Percentiles rank a stretch among this genome's conserved stretches.
phyloP scores from a whole-genome alignment of 2,888 invertebrate genomes.

The Pyralis farinalis region DNA sequence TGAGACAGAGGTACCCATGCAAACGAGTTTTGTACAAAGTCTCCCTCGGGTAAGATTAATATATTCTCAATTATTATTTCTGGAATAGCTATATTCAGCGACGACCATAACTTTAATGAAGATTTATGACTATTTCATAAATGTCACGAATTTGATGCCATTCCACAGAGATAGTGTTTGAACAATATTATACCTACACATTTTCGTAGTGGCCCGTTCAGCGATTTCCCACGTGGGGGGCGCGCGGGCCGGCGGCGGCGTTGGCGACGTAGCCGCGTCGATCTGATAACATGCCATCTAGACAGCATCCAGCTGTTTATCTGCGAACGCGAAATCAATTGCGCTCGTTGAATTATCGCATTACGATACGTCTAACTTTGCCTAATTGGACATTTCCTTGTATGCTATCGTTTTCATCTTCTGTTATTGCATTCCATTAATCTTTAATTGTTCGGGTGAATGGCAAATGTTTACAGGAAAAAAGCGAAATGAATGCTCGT shows the following conservation, averaged over 20 bases:
- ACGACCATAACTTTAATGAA: too few species aligned
- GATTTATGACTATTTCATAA: too few species aligned
- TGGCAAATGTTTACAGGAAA: neutral
- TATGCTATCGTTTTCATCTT: conserved; percentile 32
- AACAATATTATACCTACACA: neutral
- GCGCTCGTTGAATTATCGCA: conserved; percentile 71
- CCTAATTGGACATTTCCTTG: conserved; percentile 71
- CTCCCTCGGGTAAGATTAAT: too few species aligned
- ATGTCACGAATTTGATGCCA: too few species aligned
- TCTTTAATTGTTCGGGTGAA: neutral
- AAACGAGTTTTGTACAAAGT: too few species aligned
- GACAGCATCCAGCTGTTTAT: conserved; percentile 72
- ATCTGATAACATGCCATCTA: conserved; percentile 66
- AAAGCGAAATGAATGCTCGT: neutral
- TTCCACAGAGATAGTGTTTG: too few species aligned
- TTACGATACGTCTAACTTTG: conserved; percentile 54
- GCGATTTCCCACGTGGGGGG: conserved; percentile 59
- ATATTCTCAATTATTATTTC: too few species aligned
- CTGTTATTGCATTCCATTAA: conserved; percentile 21
- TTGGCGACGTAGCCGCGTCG: conserved; percentile 59
- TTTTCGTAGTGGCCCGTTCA: conserved; percentile 8
- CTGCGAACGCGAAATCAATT: conserved; percentile 69
- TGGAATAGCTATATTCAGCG: too few species aligned
- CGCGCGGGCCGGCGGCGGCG: conserved; percentile 28
- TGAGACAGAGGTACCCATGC: too few species aligned